phyloP scores from a whole-genome alignment of 2,113 vertebrate species.

The Prionailurus bengalensis region DNA sequence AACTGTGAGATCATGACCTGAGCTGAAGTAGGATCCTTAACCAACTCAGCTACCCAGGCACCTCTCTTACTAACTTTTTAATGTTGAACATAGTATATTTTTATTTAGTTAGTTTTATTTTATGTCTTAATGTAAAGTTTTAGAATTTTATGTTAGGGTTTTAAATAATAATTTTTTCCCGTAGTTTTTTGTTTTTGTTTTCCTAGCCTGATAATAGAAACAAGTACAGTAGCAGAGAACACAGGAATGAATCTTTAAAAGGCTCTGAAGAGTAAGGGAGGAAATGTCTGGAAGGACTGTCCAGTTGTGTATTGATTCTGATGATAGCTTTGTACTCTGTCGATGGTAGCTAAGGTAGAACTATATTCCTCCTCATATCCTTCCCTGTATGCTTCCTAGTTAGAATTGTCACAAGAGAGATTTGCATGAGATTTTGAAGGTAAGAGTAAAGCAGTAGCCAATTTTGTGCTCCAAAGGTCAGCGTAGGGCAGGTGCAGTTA shows the following conservation, averaged over 20 bases:
- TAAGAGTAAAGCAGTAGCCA: not conserved
- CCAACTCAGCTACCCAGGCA: too few species aligned
- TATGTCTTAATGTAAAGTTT: not conserved
- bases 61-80: too few species aligned
- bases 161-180: not conserved
- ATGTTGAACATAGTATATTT: not conserved
- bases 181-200: not conserved
- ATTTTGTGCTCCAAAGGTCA: not conserved
- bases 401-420: constrained; percentile 7
- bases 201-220: not conserved
- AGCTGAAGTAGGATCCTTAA: too few species aligned
- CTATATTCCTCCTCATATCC: not conserved
- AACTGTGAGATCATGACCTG: too few species aligned
- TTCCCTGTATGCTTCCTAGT: not conserved
- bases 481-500: not conserved
- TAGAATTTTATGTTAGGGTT: not conserved
- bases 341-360: not conserved
- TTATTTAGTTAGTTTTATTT: constrained; percentile 7
- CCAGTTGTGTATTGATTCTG: not conserved
- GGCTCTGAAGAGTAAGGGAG: not conserved
- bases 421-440: not conserved
- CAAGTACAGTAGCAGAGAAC: not conserved
- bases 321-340: not conserved
- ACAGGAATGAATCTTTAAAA: not conserved
- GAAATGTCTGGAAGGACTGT: not conserved